phyloP scores from a whole-genome alignment of 2,113 vertebrate species.

The Bos indicus region DNA sequence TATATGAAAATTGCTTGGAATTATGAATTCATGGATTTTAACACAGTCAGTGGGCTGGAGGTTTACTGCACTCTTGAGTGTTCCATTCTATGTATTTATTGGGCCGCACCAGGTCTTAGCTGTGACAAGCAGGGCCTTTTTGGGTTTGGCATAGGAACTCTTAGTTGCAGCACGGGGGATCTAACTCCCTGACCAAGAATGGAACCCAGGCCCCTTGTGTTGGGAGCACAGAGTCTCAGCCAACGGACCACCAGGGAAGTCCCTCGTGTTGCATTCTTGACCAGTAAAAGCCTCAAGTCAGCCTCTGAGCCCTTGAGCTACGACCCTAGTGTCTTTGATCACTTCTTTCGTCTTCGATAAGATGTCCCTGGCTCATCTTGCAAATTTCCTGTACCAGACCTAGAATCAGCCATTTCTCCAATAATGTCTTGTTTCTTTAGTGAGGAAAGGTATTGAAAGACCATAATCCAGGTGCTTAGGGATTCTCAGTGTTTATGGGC shows the following conservation, averaged over 20 bases:
- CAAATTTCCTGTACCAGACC: not conserved
- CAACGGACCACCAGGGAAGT: not conserved
- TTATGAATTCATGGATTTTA: not conserved
- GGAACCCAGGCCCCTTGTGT: not conserved
- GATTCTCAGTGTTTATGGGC: not conserved
- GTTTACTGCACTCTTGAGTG: not conserved
- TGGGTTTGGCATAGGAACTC: not conserved
- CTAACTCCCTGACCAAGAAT: not conserved
- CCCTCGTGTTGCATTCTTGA: not conserved
- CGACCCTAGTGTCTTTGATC: not conserved
- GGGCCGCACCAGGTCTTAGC: not conserved
- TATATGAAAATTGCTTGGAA: not conserved
- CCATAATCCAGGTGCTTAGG: not conserved
- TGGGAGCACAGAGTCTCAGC: not conserved
- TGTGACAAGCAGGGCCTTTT: not conserved
- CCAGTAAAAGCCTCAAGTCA: not conserved
- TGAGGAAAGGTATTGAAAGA: not conserved
- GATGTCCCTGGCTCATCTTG: not conserved
- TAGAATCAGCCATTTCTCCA: not conserved
- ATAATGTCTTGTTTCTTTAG: not conserved
- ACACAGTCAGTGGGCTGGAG: not conserved
- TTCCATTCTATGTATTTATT: not conserved
- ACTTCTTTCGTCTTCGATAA: not conserved
- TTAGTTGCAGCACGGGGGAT: not conserved
- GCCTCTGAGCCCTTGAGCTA: not conserved